Conservation (phyloP, 2,888 invertebrate species). For the Lasioglossum pauxillum region DNA sequence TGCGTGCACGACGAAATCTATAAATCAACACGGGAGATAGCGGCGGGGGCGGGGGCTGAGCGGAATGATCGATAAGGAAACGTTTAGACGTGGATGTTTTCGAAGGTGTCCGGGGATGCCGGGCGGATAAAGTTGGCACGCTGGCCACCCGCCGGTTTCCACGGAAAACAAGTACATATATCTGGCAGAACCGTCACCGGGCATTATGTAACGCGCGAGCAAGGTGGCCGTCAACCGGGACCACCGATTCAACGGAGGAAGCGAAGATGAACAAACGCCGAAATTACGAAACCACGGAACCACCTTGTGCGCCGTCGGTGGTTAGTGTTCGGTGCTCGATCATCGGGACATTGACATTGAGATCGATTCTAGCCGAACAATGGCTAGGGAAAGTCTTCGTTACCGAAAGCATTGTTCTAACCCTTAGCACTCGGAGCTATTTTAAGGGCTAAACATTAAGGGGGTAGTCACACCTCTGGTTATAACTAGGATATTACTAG, state of each 20-base stretch:
- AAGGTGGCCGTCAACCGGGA: constrained; percentile 47
- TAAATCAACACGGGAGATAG: background rate
- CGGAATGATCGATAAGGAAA: constrained; percentile 29
- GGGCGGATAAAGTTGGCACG: constrained; percentile 51
- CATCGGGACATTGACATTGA: constrained; percentile 51
- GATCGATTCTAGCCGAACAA: constrained; percentile 9
- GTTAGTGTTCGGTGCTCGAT: constrained; percentile 20
- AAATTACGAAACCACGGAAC: constrained; percentile 38
- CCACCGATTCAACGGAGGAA: constrained; percentile 13
- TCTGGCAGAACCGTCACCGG: constrained; percentile 7
- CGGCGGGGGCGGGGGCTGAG: background rate
- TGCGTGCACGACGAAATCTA: background rate
- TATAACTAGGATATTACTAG: too few species aligned
- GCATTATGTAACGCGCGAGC: constrained; percentile 52
- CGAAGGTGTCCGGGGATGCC: constrained; percentile 31
- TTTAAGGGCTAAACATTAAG: too few species aligned
- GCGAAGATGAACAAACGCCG: constrained; percentile 1
- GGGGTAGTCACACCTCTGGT: too few species aligned
- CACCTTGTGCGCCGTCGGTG: constrained; percentile 3
- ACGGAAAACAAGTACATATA: constrained; percentile 54
- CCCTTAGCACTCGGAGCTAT: too few species aligned
- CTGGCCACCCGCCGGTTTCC: constrained; percentile 30
- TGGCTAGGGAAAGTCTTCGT: too few species aligned
- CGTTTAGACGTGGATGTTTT: background rate
- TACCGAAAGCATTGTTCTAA: background rate